phyloP scores from a whole-genome alignment of 1,140 invertebrate species.

The Saccostrea echinata region DNA sequence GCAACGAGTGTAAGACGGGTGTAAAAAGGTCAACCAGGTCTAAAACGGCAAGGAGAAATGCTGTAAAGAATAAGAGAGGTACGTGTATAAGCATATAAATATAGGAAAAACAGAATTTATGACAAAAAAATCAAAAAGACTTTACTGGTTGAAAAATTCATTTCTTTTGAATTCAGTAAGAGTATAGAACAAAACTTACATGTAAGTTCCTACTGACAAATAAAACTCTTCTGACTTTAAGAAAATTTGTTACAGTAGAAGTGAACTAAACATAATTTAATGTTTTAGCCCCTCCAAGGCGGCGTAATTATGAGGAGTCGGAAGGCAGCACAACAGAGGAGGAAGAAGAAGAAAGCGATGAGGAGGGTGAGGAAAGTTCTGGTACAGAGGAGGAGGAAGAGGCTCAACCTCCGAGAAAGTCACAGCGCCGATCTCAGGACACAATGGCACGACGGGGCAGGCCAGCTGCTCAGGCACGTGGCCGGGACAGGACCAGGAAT shows the following conservation, averaged over 20 bases:
- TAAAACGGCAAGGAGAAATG: slow-evolving; percentile 56
- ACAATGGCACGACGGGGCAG: slow-evolving; percentile 38
- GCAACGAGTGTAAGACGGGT: slow-evolving; percentile 74
- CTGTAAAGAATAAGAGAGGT: slow-evolving; percentile 39
- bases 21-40: slow-evolving; percentile 62
- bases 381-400: slow-evolving; percentile 48
- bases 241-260: no score
- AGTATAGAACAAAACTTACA: no score
- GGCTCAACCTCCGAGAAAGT: slow-evolving; percentile 37
- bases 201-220: no score
- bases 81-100: background rate
- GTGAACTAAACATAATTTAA: no score
- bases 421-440: slow-evolving; percentile 44
- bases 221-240: no score
- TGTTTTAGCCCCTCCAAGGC: slow-evolving; percentile 50
- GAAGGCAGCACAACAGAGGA: slow-evolving; percentile 52
- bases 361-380: slow-evolving; percentile 42
- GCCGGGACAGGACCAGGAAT: background rate
- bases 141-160: no score
- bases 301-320: slow-evolving; percentile 59
- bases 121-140: no score
- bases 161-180: no score
- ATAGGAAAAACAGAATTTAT: no score
- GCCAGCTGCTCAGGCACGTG: background rate
- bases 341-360: slow-evolving; percentile 61